A percentile compares a stretch with the other conserved stretches of the same genome.
Conservation (phyloP, 2,113 vertebrate genomes). For the Salvelinus sp. region DNA sequence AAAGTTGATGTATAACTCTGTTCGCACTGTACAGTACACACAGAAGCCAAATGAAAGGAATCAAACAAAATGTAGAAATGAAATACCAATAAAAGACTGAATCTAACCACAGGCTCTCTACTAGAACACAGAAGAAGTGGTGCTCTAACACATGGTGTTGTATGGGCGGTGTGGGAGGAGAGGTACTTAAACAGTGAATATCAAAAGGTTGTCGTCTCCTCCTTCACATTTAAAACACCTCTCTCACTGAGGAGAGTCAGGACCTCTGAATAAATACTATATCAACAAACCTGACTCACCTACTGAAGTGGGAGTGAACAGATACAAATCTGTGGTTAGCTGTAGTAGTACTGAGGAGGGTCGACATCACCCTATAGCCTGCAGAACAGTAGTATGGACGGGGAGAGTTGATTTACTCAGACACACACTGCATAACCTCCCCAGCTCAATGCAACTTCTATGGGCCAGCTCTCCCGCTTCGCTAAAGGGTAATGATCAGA, state of each 20-base stretch:
- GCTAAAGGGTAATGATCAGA: background rate
- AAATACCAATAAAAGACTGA: background rate
- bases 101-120: background rate
- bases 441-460: background rate
- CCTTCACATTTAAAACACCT: conserved; percentile 14
- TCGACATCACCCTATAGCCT: background rate
- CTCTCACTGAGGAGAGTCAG: background rate
- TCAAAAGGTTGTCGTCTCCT: conserved; percentile 2
- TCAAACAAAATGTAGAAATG: background rate
- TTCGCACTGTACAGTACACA: background rate
- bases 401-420: background rate
- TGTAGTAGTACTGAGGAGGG: background rate
- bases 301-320: background rate
- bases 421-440: background rate
- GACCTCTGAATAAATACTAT: background rate
- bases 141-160: background rate
- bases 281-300: background rate
- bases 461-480: background rate
- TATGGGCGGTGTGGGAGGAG: conserved; percentile 4
- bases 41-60: background rate
- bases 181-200: background rate
- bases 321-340: background rate
- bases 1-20: background rate
- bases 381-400: background rate
- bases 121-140: background rate